Percentiles rank a stretch among this genome's conserved stretches.
Conservation (phyloP, 2,113 vertebrate species). For the Spea bombifrons region DNA sequence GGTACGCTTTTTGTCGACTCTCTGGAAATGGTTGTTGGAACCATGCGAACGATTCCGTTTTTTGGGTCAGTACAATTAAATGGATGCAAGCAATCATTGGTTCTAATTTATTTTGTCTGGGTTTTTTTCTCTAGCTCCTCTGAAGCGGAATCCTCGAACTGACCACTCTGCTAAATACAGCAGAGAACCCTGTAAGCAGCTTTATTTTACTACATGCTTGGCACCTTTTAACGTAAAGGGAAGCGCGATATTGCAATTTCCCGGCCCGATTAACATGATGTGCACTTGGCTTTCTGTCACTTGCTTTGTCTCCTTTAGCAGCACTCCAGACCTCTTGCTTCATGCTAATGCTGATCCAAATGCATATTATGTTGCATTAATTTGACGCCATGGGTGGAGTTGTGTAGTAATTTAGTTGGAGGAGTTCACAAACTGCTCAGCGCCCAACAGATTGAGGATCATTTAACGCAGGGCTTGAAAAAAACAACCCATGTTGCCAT, state of each 20-base stretch:
- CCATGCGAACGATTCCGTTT: too few relatives aligned
- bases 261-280: not conserved
- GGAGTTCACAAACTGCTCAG: too few relatives aligned
- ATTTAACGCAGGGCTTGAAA: too few relatives aligned
- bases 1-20: too few relatives aligned
- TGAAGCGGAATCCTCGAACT: conserved; percentile 70
- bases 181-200: conserved; percentile 72
- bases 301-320: not conserved
- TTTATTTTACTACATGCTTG: conserved; percentile 16
- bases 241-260: not conserved
- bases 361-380: too few relatives aligned
- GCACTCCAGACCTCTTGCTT: not conserved
- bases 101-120: conserved; percentile 37
- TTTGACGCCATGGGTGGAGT: too few relatives aligned
- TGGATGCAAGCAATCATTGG: not conserved
- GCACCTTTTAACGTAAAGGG: not conserved
- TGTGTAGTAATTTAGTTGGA: too few relatives aligned
- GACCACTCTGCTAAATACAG: conserved; percentile 76
- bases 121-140: conserved; percentile 57
- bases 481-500: too few relatives aligned
- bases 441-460: too few relatives aligned
- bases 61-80: too few relatives aligned
- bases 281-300: not conserved
- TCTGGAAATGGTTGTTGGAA: too few relatives aligned
- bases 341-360: too few relatives aligned